Evolutionary conservation across 2,888 invertebrate genomes (phyloP), one percentile per base, ranked within the genome.

Genomic region (Aspidapion aeneum): DNA sequence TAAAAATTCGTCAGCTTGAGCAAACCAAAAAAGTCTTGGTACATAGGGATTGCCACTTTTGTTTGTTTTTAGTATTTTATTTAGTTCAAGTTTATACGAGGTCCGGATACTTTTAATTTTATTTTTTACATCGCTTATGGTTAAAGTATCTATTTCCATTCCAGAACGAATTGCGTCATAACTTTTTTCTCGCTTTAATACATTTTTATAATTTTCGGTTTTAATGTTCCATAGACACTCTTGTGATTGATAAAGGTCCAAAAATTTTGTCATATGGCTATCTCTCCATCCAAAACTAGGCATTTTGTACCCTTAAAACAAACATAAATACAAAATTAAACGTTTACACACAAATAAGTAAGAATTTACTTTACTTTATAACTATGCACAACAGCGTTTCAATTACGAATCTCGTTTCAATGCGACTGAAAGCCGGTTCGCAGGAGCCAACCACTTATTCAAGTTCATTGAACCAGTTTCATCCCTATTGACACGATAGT

Each of bases 61-160:
- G 64, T 72, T 70, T 66, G 72, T 69, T 69, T 71, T 71, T 65
- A 68, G 65, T 71, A 73, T 67, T 70, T 73, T 72, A 66, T 69
- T 72, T 68, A 70, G 69, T 70, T 73, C 69, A 69, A 68, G 70
- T 69, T 66, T 72, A 68, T 73, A 70, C 22, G 67, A 68, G 66
- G 68, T 68, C 64, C 35, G 79, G 69, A 64, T 77, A 19, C 21
- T 63, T 60, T 65, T 60, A 21, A 56, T 63, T 55, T 63, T 63
- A 55, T 35, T 17, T 21, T 63, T 58, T 21, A 63, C 50, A 59
- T 63, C 55, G 20, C 18, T 62, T 21, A 60, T 17, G 5, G 58
- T 49, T 51, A 50, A 21, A 50, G 1, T 9, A n/a, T 49, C 50
- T 58, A 48, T 58, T 49, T 50, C 19, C 58, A 58, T 58, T 19